Evolutionary conservation across 2,113 vertebrate species (phyloP).

Genomic region (Zeus faber): DNA sequence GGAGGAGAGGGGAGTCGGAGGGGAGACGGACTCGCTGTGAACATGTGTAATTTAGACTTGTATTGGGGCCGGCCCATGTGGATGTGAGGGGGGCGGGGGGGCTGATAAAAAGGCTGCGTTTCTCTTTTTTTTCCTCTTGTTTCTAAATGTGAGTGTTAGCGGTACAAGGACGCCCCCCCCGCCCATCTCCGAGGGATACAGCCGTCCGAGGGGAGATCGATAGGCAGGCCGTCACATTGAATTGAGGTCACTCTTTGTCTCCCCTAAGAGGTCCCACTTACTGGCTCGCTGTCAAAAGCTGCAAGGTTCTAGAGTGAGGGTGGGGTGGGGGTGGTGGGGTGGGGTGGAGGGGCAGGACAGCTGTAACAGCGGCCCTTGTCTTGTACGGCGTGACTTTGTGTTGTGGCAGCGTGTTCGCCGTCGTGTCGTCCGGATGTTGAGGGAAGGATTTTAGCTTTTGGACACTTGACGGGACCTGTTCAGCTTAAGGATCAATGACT

Average conservation of each 20-base stretch:
- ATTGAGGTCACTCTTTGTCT: constrained; percentile 76
- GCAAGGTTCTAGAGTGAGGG: constrained; percentile 30
- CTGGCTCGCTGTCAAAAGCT: constrained; percentile 55
- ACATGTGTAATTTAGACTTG: constrained; percentile 36
- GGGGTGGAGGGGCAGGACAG: constrained; percentile 13
- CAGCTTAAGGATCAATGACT: too few relatives aligned
- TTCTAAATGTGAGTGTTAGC: constrained; percentile 45
- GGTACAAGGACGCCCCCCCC: constrained; percentile 50
- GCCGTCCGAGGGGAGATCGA: constrained; percentile 58
- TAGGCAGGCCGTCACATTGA: constrained; percentile 72
- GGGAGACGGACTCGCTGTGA: constrained; percentile 14
- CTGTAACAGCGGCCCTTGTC: constrained; percentile 26
- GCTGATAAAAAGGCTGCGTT: constrained; percentile 33
- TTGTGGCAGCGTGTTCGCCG: constrained; percentile 8
- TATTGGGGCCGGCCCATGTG: constrained; percentile 2
- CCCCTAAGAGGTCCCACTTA: constrained; percentile 61
- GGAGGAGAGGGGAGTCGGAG: constrained; percentile 14
- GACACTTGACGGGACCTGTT: too few relatives aligned
- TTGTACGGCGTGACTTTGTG: constrained; percentile 21
- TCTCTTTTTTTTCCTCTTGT: constrained; percentile 37
- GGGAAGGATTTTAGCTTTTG: too few relatives aligned
- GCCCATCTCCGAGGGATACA: constrained; percentile 50
- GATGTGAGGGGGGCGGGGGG: constrained; percentile 2
- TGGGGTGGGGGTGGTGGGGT: constrained; percentile 3
- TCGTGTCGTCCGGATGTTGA: constrained; percentile 9